phyloP scores from a whole-genome alignment of 2,113 vertebrate genomes.

The Tichodroma muraria region DNA sequence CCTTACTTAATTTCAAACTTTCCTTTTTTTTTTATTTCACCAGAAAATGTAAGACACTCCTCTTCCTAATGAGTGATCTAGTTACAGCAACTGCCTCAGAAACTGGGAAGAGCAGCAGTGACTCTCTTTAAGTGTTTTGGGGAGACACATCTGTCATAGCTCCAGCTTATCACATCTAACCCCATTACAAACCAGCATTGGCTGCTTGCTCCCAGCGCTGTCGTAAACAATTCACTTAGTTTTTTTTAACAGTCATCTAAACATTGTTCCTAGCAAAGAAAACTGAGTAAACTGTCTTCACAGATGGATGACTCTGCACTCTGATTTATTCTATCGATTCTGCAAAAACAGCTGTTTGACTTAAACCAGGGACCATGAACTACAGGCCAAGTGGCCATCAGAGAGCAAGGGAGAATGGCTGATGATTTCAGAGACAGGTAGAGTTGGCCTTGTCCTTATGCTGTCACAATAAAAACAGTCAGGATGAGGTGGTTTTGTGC shows the following conservation, averaged over 20 bases:
- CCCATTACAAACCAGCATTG: not conserved
- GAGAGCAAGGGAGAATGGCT: not conserved
- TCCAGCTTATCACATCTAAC: not conserved
- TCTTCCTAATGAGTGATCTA: not conserved
- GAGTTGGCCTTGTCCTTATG: not conserved
- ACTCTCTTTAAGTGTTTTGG: not conserved
- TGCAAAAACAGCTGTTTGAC: not conserved
- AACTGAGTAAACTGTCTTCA: not conserved
- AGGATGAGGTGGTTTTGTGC: not conserved
- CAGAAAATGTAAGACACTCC: not conserved
- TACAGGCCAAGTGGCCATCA: not conserved
- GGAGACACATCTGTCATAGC: not conserved
- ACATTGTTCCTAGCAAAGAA: not conserved
- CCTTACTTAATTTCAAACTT: not conserved
- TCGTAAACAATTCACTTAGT: not conserved
- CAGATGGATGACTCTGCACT: not conserved
- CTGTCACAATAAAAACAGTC: not conserved
- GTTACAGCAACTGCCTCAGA: not conserved
- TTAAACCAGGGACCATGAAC: not conserved
- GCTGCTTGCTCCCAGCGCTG: not conserved
- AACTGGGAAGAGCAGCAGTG: not conserved
- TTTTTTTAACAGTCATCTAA: not conserved
- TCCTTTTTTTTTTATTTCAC: not conserved
- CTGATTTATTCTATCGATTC: not conserved
- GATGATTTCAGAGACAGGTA: not conserved